Evolutionary conservation across 2,797 vertebrate species (phyloP).

Genomic region (Myotis daubentonii): DNA sequence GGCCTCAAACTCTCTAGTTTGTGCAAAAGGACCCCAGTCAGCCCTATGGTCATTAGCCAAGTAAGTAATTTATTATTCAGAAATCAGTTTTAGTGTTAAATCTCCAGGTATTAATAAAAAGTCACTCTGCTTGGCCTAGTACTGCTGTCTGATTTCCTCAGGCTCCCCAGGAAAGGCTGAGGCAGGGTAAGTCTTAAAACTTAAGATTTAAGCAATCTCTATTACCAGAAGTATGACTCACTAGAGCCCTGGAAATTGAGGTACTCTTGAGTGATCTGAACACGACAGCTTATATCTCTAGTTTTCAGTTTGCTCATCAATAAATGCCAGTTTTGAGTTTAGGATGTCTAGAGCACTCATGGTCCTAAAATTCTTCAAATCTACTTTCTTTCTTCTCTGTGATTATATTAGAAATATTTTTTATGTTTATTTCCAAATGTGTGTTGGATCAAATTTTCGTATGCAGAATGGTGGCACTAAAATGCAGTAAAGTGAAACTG

Average conservation of each 20-base stretch:
- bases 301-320: background rate
- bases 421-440: background rate
- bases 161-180: accelerated
- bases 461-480: background rate
- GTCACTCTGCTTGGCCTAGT: background rate
- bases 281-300: background rate
- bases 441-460: background rate
- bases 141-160: background rate
- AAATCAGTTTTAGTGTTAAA: background rate
- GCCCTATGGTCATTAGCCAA: background rate
- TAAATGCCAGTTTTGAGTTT: background rate
- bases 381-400: background rate
- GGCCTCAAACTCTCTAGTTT: background rate
- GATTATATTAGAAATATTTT: background rate
- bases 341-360: background rate
- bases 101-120: background rate
- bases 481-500: background rate
- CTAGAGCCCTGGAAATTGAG: background rate
- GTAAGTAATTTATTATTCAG: background rate
- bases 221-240: background rate
- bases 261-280: background rate
- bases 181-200: background rate
- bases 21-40: background rate
- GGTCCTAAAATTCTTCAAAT: background rate
- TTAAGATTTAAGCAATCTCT: background rate